Evolutionary conservation across 2,888 invertebrate species (phyloP), one percentile per base, ranked within the genome.

Genomic region (Sinhomidia bicolor): DNA sequence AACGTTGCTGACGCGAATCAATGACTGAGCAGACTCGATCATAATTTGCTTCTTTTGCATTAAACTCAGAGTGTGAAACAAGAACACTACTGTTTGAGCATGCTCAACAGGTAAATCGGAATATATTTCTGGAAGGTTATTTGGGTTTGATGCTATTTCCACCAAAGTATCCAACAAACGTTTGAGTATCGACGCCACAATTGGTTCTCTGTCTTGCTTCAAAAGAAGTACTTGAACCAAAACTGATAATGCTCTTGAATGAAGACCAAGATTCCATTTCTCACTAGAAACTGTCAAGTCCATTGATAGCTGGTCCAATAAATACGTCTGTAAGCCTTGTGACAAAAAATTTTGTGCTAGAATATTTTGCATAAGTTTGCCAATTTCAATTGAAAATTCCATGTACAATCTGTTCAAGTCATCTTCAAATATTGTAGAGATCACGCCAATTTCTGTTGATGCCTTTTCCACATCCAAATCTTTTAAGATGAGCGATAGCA

Each of bases 11-110:
- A 92, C 90, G 84, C 89, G 90, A 10, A 92, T 91, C 26, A 92
- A 51, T 7, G 92, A 89, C 44, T 92, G 92, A 14, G 94, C 92
- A 93, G 93, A 93, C 89, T 93, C 93, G 9, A 99, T 95, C 51
- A 99, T 94, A 0, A 99, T 97, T 1, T 97, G 97, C 94, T 99
- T 99, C 94, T 99, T 99, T 94, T 99, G 98, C 97, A 98, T 98
- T 90, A 99, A 94, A 92, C 98, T 98, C 89, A 99, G 94, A 0
- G 98, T 98, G 94, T 99, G 99, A 94, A 99, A 99, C 12, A 99
- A 94, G 93, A 99, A 99, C 9, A 99, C 95, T 90, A 99, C 94
- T 51, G 99, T 95, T 93, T 99, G 99, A 0, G 98, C 97, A 94
- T 99, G 99, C 93, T 99, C 99, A 78, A 99, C 92, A 14, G 91